Conservation (phyloP, 92 coral and sea anemone genomes). For the Parazoanthus darwini region DNA sequence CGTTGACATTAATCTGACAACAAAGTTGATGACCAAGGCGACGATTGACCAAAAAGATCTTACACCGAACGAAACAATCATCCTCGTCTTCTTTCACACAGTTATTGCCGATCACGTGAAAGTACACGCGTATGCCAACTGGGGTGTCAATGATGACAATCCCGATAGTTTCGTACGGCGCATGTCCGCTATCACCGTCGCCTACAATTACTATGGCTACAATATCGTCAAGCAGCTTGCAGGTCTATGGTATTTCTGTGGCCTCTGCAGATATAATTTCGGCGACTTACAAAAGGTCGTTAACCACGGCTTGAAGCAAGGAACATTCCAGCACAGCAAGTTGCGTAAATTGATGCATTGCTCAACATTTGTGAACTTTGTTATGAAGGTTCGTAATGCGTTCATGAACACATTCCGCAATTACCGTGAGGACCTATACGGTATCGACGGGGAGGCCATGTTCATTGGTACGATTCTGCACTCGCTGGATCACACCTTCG, state of each 20-base stretch:
- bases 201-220: too few species aligned
- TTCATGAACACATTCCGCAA: too few species aligned
- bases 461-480: not conserved
- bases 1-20: too few species aligned
- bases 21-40: too few species aligned
- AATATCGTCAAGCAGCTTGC: too few species aligned
- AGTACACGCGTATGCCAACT: too few species aligned
- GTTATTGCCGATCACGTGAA: not conserved
- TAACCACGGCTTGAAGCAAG: slow-evolving; percentile 1
- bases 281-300: not conserved
- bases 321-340: not conserved
- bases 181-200: not conserved
- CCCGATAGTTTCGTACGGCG: not conserved
- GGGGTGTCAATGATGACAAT: too few species aligned
- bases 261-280: not conserved
- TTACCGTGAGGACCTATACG: too few species aligned
- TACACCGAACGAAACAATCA: too few species aligned
- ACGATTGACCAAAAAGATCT: too few species aligned
- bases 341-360: not conserved
- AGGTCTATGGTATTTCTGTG: not conserved
- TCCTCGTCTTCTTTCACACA: not conserved
- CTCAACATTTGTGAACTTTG: not conserved
- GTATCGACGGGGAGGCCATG: not conserved
- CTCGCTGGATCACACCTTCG: not conserved
- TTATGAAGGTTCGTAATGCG: not conserved